These are phyloP conservation scores for Meloidogyne exigua DNA, from an alignment of 1,140 invertebrate species.

Conservation along the genomic window DNA sequence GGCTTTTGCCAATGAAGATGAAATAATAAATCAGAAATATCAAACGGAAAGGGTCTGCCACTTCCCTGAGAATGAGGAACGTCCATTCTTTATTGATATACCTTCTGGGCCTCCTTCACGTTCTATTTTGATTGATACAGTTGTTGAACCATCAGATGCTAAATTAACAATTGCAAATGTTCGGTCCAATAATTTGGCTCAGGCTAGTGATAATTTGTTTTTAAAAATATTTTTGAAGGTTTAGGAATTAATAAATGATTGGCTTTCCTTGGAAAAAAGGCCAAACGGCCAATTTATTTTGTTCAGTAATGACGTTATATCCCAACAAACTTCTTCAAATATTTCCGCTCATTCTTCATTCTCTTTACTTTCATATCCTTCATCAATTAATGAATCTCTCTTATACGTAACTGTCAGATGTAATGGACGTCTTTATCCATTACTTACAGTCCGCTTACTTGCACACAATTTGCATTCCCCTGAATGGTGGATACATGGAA, in stretches of 20 bases:
- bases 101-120: conserved; percentile 41
- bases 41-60: conserved; percentile 23
- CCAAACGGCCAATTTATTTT: conserved; percentile 57
- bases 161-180: conserved; percentile 45
- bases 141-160: conserved; percentile 59
- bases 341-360: conserved; percentile 34
- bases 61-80: conserved; percentile 52
- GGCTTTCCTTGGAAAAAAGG: conserved; percentile 35
- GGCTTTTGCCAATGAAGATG: not conserved
- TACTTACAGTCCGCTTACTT: conserved; percentile 52
- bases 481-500: conserved; percentile 19
- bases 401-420: conserved; percentile 59
- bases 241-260: conserved; percentile 40
- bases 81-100: conserved; percentile 58
- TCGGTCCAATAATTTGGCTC: conserved; percentile 50
- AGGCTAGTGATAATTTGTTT: conserved; percentile 2
- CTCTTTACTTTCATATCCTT: conserved; percentile 55
- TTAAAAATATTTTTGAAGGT: not conserved
- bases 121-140: conserved; percentile 53
- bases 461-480: conserved; percentile 41
- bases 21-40: not conserved
- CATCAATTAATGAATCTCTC: conserved; percentile 55
- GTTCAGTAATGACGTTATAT: not conserved
- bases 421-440: conserved; percentile 52
- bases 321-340: conserved; percentile 13